phyloP scores from a whole-genome alignment of 37 sponge, comb jelly and placozoan genomes.

The Amphimedon queenslandica region DNA sequence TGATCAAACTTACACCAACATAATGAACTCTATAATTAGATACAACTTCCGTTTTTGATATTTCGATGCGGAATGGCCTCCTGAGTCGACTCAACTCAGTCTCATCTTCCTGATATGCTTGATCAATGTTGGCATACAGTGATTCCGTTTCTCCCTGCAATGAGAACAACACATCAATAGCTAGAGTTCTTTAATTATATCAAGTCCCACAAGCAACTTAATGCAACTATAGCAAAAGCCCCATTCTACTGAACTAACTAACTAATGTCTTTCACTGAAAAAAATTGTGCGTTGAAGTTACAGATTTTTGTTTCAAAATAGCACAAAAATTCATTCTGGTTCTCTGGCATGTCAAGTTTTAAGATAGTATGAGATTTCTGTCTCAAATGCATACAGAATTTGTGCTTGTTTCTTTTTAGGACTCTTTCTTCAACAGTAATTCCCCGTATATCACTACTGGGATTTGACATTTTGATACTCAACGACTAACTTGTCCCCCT shows the following conservation, averaged over 20 bases:
- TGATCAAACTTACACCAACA: conserved; percentile 44
- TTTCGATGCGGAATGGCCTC: conserved; percentile 73
- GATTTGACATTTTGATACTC: no score
- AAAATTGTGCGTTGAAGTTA: no score
- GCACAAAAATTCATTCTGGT: neutral
- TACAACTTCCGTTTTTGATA: conserved; percentile 43
- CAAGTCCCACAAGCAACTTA: neutral
- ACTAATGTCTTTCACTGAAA: no score
- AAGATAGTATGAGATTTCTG: neutral
- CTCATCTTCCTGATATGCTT: conserved; percentile 42
- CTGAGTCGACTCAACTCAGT: conserved; percentile 31
- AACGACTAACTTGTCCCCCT: conserved; percentile 61
- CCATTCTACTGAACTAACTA: no score
- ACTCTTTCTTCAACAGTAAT: no score
- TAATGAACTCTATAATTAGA: conserved; percentile 58
- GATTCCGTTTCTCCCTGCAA: conserved; percentile 52
- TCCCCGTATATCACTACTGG: no score
- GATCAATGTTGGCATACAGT: conserved; percentile 65
- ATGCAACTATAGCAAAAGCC: neutral
- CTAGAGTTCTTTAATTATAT: neutral
- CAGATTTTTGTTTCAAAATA: no score
- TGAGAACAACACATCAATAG: neutral
- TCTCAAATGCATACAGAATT: neutral
- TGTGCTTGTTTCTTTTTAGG: neutral
- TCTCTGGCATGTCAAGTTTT: neutral